Conservation (phyloP, 2,113 vertebrate genomes). For the Syrmaticus mikado region DNA sequence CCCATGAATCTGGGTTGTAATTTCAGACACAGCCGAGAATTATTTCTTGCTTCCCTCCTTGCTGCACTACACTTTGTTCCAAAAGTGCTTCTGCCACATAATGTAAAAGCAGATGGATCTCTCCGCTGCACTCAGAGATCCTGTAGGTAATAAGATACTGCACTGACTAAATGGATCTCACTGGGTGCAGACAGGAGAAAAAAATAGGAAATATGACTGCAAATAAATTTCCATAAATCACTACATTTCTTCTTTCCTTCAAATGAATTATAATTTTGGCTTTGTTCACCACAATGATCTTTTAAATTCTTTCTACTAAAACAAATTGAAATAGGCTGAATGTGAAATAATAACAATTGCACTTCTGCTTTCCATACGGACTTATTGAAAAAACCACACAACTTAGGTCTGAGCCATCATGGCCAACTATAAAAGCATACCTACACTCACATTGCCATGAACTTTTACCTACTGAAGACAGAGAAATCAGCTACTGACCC, state of each 20-base stretch:
- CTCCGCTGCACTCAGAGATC: background rate
- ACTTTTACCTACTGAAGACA: background rate
- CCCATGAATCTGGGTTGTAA: background rate
- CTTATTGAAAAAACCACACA: background rate
- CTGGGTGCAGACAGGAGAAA: background rate
- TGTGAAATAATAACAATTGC: background rate
- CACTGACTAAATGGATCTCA: background rate
- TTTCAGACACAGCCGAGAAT: background rate
- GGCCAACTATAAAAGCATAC: background rate
- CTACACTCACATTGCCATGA: background rate
- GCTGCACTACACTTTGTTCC: background rate
- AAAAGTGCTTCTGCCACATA: background rate
- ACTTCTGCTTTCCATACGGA: background rate
- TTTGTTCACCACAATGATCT: background rate
- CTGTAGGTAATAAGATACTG: background rate
- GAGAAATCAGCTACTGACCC: background rate
- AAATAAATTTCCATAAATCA: background rate
- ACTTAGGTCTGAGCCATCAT: background rate
- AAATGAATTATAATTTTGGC: background rate
- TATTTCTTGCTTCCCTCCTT: background rate
- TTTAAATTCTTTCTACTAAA: background rate
- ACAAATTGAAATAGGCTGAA: background rate
- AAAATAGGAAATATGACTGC: background rate
- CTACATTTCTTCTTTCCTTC: background rate
- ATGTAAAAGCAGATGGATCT: background rate